Evolutionary conservation across 1,140 invertebrate genomes (phyloP).

Genomic region (Harlomillsia oculata): DNA sequence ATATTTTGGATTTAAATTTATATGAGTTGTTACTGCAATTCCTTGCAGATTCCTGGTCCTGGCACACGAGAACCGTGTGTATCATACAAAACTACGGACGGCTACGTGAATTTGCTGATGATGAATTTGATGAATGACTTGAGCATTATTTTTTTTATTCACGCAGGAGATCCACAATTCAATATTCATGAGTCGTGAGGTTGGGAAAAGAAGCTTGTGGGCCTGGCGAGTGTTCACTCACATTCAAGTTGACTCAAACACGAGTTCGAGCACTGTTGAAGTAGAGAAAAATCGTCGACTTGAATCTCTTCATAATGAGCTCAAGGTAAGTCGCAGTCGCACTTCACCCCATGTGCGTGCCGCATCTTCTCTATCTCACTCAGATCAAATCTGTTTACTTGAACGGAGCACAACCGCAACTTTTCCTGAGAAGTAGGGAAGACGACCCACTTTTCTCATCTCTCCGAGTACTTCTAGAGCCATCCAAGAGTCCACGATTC

Average conservation of each 20-base stretch:
- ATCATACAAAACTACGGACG: too few species aligned
- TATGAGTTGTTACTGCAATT: too few species aligned
- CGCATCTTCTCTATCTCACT: too few species aligned
- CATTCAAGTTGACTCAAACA: constrained; percentile 37
- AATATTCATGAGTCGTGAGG: constrained; percentile 59
- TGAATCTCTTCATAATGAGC: constrained; percentile 56
- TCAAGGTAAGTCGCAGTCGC: constrained; percentile 54
- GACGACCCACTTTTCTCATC: too few species aligned
- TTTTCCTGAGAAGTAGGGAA: too few species aligned
- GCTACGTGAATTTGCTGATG: neutral
- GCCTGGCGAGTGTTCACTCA: constrained; percentile 50
- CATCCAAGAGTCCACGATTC: too few species aligned
- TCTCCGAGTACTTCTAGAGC: too few species aligned
- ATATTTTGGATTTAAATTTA: too few species aligned
- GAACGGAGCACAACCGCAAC: too few species aligned
- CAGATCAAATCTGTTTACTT: too few species aligned
- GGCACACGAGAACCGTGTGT: neutral
- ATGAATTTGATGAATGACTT: neutral
- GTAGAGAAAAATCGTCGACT: constrained; percentile 56
- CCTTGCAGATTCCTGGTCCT: neutral
- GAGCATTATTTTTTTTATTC: constrained; percentile 1
- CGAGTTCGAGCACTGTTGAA: constrained; percentile 41
- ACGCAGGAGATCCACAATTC: constrained; percentile 63
- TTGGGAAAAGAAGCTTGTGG: constrained; percentile 64
- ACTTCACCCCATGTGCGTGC: too few species aligned